A percentile compares a stretch with the other conserved stretches of the same genome.
Evolutionary conservation across 2,888 invertebrate genomes (phyloP).

Genomic region (Lepidocyrtinus sp.): DNA sequence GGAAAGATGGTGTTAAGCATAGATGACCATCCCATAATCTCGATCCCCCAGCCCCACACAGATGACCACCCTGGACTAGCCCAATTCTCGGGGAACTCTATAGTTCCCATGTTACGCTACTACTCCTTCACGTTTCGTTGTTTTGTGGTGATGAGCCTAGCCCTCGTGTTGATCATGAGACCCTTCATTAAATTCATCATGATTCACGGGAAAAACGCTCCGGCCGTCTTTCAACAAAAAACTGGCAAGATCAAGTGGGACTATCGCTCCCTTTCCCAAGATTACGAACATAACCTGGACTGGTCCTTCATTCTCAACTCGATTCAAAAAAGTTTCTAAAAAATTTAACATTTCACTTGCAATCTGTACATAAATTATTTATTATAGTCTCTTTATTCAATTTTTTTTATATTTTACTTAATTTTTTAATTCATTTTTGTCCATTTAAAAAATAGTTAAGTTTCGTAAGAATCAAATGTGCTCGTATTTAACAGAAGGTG

Average conservation of each 20-base stretch:
- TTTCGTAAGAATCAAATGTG: too few species aligned
- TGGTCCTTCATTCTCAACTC: slow-evolving; percentile 25
- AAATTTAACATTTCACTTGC: too few species aligned
- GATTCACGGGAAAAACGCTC: slow-evolving; percentile 62
- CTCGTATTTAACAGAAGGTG: too few species aligned
- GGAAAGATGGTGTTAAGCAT: slow-evolving; percentile 59
- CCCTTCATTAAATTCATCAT: slow-evolving; percentile 61
- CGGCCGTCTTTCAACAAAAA: slow-evolving; percentile 61
- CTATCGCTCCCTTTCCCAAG: slow-evolving; percentile 40
- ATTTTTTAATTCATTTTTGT: too few species aligned
- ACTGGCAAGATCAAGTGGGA: slow-evolving; percentile 60
- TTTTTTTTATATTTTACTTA: too few species aligned
- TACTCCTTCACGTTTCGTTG: slow-evolving; percentile 66
- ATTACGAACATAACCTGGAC: not conserved
- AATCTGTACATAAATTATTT: too few species aligned
- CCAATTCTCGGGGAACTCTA: slow-evolving; percentile 63
- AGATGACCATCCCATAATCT: slow-evolving; percentile 64
- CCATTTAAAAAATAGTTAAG: too few species aligned
- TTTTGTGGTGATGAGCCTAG: slow-evolving; percentile 61
- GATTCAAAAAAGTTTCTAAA: slow-evolving; percentile 38
- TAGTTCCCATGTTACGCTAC: slow-evolving; percentile 67
- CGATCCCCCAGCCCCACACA: slow-evolving; percentile 63
- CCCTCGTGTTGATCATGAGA: slow-evolving; percentile 61
- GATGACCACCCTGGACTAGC: slow-evolving; percentile 68
- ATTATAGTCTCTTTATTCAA: too few species aligned